Conservation (phyloP, 1,140 invertebrate species). For the Zaprionus tsacasi region DNA sequence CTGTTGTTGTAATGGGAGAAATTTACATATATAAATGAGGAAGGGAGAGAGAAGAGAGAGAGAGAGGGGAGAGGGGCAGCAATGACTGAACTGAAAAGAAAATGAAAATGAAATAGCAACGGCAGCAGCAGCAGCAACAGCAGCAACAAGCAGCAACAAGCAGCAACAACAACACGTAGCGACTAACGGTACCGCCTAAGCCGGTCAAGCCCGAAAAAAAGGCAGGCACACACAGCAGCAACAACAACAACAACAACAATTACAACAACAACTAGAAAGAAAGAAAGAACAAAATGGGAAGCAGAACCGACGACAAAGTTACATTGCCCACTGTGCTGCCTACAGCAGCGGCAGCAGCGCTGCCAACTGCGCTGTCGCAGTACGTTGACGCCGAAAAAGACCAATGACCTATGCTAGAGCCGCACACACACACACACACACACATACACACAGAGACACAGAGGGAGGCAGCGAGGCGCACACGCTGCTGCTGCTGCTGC, state of each 20-base stretch:
- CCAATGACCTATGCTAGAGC: conserved; percentile 82
- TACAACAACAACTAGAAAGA: conserved; percentile 39
- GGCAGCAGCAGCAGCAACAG: conserved; percentile 42
- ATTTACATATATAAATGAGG: conserved; percentile 45
- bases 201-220: conserved; percentile 70
- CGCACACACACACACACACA: conserved; percentile 33
- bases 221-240: conserved; percentile 19
- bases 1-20: conserved; percentile 44
- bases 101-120: conserved; percentile 75
- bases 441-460: conserved; percentile 5
- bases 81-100: conserved; percentile 63
- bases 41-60: background rate
- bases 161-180: conserved; percentile 74
- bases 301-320: conserved; percentile 73
- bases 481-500: conserved; percentile 41
- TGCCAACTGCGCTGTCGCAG: conserved; percentile 68
- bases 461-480: conserved; percentile 1
- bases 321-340: conserved; percentile 32
- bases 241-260: conserved; percentile 30
- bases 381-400: conserved; percentile 84
- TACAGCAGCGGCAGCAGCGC: conserved; percentile 34
- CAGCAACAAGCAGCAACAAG: conserved; percentile 39
- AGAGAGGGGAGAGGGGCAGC: conserved; percentile 10
- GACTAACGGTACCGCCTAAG: conserved; percentile 75
- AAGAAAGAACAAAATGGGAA: conserved; percentile 37